A percentile compares a stretch with the other conserved stretches of the same genome.
Evolutionary conservation across 2,888 invertebrate genomes (phyloP).

Genomic region (Drosophila neonasuta): DNA sequence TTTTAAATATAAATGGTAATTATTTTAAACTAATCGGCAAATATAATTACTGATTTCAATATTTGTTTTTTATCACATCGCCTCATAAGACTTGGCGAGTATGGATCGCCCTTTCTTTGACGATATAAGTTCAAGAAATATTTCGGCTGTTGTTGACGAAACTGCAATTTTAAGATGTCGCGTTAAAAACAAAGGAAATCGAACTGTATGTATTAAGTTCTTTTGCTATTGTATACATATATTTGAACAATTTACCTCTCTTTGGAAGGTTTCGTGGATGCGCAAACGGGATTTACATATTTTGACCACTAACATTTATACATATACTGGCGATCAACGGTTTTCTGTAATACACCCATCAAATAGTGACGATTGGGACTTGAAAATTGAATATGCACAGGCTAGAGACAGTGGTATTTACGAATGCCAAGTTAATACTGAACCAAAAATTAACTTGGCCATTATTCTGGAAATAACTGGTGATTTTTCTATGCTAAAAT

Average conservation of each 20-base stretch:
- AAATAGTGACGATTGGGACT: constrained; percentile 93
- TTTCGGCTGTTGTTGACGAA: constrained; percentile 92
- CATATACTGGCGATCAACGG: constrained; percentile 93
- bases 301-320: constrained; percentile 91
- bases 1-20: constrained; percentile 61
- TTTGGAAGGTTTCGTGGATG: constrained; percentile 81
- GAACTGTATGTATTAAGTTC: constrained; percentile 86
- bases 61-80: background rate
- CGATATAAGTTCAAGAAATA: constrained; percentile 91
- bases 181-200: constrained; percentile 92
- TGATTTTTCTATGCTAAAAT: constrained; percentile 80
- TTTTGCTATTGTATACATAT: background rate
- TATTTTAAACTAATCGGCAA: background rate
- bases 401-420: constrained; percentile 92
- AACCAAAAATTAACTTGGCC: constrained; percentile 94
- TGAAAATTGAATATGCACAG: constrained; percentile 92
- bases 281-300: constrained; percentile 87
- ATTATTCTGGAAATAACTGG: constrained; percentile 90
- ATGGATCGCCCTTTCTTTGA: constrained; percentile 90
- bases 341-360: constrained; percentile 93
- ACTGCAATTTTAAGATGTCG: constrained; percentile 90
- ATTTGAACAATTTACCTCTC: background rate
- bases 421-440: constrained; percentile 95
- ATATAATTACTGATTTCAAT: background rate
- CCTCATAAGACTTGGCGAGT: constrained; percentile 52